Conservation (phyloP, 2,113 vertebrate genomes). For the Actenoides lindsayi region DNA sequence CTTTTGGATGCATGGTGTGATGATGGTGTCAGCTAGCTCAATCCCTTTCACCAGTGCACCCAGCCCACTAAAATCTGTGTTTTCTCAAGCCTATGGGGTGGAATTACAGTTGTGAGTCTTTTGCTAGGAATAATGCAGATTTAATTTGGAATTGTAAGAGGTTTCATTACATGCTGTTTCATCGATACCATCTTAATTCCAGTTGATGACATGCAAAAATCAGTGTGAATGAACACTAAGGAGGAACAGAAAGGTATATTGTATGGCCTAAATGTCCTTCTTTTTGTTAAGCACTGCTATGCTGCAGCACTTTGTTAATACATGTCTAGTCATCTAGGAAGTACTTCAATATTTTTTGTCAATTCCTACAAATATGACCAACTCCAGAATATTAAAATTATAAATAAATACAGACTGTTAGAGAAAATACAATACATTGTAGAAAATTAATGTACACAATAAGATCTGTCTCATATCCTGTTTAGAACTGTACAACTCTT, state of each 20-base stretch:
- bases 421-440: not conserved
- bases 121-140: not conserved
- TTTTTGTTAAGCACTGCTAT: not conserved
- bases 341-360: not conserved
- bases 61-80: not conserved
- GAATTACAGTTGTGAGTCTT: not conserved
- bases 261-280: not conserved
- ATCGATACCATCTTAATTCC: not conserved
- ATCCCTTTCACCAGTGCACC: not conserved
- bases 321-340: not conserved
- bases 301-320: not conserved
- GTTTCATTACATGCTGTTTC: not conserved
- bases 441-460: not conserved
- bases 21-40: not conserved
- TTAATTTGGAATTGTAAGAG: not conserved
- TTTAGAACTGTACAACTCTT: not conserved
- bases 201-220: not conserved
- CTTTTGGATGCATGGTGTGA: rapidly evolving
- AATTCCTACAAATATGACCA: not conserved
- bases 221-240: not conserved
- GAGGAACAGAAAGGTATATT: not conserved
- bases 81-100: not conserved
- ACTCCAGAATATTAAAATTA: not conserved
- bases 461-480: rapidly evolving
- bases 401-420: not conserved